Base-by-base conservation (phyloP, 2,797 vertebrate species). In the Gambusia yucatana region DNA sequence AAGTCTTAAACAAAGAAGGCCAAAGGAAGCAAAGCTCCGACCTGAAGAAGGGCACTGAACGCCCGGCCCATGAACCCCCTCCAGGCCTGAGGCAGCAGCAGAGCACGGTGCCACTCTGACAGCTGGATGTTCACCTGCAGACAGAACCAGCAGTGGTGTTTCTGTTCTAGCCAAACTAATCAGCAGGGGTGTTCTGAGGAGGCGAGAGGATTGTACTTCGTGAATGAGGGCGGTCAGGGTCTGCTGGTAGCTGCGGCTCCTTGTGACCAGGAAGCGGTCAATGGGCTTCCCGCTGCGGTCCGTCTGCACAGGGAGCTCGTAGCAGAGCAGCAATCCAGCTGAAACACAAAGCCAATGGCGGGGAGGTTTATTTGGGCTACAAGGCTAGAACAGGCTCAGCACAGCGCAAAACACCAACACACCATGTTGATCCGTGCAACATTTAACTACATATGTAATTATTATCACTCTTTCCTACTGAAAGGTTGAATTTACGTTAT, bases 41-140 rank as follows among this genome's bases (percentile, higher is more conserved):
- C 98, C 97, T 98, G 97, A 11, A 99, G 91, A 30, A 97, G 88
- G 0, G 97, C 97, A 46, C 95, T 95, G 88, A 97, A 99, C 0
- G 97, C 95, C 84, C 97, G 93, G 80, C 79, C 95, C 97, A 99
- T 98, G 91, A 98, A 98, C 0, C 94, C 96, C 13, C 96, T 90
- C 98, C 98, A 99, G 17, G 97, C 97, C 82, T 97, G 97, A 0
- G 98, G 97, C 61, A 98, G 93, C 3, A 98, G 92, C 43, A 99
- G 87, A 3, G 97, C 96, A 0, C 95, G 96, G 85, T 99, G 97
- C 98, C 98, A 99, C 78, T 99, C 98, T 0, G 97, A 98, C 1
- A 95, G 97, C 77, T 99, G 98, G 83, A 99, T 98, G 88, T 97
- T 98, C 87, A 99, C 98, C 98, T 99, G 73, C 71, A 80, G n/a